Evolutionary conservation across 2,113 vertebrate genomes (phyloP).

Genomic region (Tetraodon nigroviridis): DNA sequence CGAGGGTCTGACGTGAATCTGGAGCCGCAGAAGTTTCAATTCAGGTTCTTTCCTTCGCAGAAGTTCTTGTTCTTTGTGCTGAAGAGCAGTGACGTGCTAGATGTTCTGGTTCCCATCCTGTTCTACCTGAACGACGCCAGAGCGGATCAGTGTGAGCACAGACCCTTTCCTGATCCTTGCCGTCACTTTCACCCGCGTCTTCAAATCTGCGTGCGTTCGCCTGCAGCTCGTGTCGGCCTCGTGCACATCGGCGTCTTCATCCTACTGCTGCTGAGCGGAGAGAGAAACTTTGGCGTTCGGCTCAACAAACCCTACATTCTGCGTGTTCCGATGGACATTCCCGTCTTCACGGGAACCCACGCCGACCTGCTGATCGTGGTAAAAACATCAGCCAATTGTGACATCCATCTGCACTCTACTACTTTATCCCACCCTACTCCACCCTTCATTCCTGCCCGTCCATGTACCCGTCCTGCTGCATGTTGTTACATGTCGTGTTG

Average conservation of each 20-base stretch:
- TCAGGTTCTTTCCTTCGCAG: constrained; percentile 59
- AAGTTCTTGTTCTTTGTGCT: constrained; percentile 98
- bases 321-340: constrained; percentile 93
- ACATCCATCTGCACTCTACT: no score
- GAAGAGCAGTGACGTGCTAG: constrained; percentile 96
- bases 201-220: neutral
- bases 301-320: constrained; percentile 94
- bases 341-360: constrained; percentile 94
- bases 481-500: no score
- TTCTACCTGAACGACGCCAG: constrained; percentile 92
- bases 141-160: constrained; percentile 89
- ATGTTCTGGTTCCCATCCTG: constrained; percentile 91
- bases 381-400: constrained; percentile 39
- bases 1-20: neutral
- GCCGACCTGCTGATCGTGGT: constrained; percentile 95
- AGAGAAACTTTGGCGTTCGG: constrained; percentile 96
- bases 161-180: neutral
- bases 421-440: no score
- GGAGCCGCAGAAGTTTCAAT: neutral
- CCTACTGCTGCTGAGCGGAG: constrained; percentile 91
- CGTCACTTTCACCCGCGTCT: no score
- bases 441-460: no score
- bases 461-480: no score
- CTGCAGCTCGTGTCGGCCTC: constrained; percentile 87
- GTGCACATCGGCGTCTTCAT: constrained; percentile 98